Percentiles rank a stretch among this genome's conserved stretches.
phyloP scores from a whole-genome alignment of 64 coral and sea anemone genomes.

The Cladopsammia gracilis region DNA sequence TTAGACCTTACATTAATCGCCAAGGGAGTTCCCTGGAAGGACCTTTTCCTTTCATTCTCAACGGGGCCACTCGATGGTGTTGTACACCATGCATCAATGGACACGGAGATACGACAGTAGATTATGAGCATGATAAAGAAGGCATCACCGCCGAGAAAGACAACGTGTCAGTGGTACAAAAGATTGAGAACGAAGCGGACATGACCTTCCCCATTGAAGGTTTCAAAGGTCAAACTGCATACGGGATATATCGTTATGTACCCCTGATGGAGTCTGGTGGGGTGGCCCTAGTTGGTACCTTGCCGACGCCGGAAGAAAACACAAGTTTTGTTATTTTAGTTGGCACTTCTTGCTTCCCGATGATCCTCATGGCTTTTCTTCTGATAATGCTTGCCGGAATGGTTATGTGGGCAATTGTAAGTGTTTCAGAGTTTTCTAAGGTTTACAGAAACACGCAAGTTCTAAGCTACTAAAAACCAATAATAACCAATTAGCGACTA shows the following conservation, averaged over 20 bases:
- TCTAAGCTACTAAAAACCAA: too few species aligned
- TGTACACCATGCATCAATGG: conserved; percentile 1
- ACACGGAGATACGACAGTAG: neutral
- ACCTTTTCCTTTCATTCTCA: conserved; percentile 2
- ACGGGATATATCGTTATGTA: conserved; percentile 22
- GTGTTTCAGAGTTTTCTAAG: neutral
- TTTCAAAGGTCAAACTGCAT: conserved; percentile 3
- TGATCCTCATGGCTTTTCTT: neutral
- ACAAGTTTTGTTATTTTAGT: neutral
- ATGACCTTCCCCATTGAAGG: conserved; percentile 11
- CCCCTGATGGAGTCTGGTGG: conserved; percentile 12
- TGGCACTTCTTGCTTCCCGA: conserved; percentile 2
- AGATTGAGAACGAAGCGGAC: conserved; percentile 8
- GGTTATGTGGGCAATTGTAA: conserved; percentile 5
- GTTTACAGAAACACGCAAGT: neutral
- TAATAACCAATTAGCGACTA: too few species aligned
- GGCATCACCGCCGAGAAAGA: neutral
- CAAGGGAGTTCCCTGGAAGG: neutral
- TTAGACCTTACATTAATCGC: neutral
- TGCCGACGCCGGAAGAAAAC: neutral
- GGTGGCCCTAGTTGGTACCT: neutral
- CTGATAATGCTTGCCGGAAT: neutral
- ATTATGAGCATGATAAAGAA: conserved; percentile 15
- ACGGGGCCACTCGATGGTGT: neutral
- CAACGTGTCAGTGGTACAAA: neutral